Percentiles rank a stretch among this genome's conserved stretches.
These are phyloP conservation scores for Oreochromis spilurus DNA, from an alignment of 2,113 vertebrate species.

Conservation along the genomic window DNA sequence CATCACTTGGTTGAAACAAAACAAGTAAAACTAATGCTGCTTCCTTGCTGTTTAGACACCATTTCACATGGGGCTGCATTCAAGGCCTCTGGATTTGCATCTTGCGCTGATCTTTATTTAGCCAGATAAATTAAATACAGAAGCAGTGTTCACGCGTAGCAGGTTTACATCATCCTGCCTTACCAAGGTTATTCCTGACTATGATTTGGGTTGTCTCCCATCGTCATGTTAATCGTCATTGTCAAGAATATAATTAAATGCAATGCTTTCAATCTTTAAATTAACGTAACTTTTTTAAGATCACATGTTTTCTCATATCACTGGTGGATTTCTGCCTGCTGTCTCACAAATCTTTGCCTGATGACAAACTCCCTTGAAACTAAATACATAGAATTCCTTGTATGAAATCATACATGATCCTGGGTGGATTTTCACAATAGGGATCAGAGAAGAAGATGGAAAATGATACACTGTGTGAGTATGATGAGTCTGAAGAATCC, in stretches of 20 bases:
- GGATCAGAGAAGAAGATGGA: neutral
- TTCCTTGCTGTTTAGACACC: neutral
- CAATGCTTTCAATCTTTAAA: neutral
- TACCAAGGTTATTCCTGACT: neutral
- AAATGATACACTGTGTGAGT: neutral
- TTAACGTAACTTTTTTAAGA: neutral
- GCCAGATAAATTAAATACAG: neutral
- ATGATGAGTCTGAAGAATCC: neutral
- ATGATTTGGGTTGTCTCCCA: neutral
- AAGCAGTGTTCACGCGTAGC: neutral
- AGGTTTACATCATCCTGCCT: neutral
- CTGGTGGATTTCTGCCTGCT: neutral
- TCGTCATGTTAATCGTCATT: neutral
- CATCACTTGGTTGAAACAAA: conserved; percentile 7
- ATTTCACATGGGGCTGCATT: neutral
- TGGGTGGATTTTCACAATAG: neutral
- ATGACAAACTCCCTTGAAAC: neutral
- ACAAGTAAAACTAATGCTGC: neutral
- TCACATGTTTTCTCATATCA: neutral
- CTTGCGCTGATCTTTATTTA: neutral
- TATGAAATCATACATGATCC: neutral
- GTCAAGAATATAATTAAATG: neutral
- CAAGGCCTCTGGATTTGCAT: neutral
- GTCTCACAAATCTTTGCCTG: too few relatives aligned
- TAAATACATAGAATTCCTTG: neutral